Conservation (phyloP, 2,797 vertebrate genomes). For the Esox masquinongy region DNA sequence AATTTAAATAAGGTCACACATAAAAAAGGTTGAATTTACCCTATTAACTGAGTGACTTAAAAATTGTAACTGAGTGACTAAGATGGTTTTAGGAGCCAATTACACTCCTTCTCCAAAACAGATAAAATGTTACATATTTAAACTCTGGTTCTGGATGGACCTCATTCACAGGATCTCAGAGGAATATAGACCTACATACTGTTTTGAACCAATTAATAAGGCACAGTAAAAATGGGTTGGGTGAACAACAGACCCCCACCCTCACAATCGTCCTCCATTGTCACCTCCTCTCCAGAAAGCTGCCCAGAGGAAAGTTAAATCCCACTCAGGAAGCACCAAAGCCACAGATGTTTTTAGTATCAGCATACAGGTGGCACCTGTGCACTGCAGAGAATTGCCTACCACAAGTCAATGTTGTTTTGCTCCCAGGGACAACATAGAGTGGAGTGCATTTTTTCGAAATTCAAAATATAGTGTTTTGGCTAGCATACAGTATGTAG, state of each 20-base stretch:
- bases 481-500: background rate
- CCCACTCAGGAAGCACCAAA: slow-evolving; percentile 43
- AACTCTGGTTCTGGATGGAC: slow-evolving; percentile 3
- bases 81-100: background rate
- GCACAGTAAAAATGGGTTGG: slow-evolving; percentile 30
- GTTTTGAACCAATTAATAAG: slow-evolving; percentile 55
- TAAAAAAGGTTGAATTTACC: no score
- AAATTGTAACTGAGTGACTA: background rate
- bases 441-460: background rate
- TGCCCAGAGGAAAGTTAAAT: slow-evolving; percentile 57
- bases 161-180: slow-evolving; percentile 26
- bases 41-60: background rate
- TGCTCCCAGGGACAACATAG: background rate
- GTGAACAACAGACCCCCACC: slow-evolving; percentile 32
- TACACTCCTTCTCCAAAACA: background rate
- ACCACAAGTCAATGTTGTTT: background rate
- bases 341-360: slow-evolving; percentile 67
- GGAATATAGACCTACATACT: slow-evolving; percentile 42
- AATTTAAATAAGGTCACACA: no score
- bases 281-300: slow-evolving; percentile 15
- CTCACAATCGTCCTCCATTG: slow-evolving; percentile 6
- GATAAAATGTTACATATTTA: slow-evolving; percentile 13
- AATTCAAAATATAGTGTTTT: background rate
- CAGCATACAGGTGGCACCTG: slow-evolving; percentile 40
- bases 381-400: slow-evolving; percentile 13